Evolutionary conservation across 2,113 vertebrate species (phyloP), one percentile per base, ranked within the genome.

Genomic region (Gavialis gangeticus): DNA sequence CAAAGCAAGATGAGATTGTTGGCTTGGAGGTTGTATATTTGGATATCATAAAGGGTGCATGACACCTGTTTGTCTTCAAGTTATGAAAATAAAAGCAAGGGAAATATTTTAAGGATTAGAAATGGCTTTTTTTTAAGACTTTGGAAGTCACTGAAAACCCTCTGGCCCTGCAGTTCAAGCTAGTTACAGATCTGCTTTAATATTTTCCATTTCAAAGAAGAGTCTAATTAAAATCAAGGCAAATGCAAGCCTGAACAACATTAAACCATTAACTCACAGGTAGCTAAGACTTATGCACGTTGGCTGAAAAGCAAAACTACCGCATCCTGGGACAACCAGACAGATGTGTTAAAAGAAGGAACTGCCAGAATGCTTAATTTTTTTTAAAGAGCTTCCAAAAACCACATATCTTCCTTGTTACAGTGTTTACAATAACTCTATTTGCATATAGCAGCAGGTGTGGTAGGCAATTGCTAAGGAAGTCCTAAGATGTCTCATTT

Each of bases 51-150:
- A 97, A 97, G 95, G 90, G 95, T 92, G 95, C 90, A 88, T 88
- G 95, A 94, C 96, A 96, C 93, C 96, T 95, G 96, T 92, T 96
- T 97, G 94, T 96, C 96, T 96, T 97, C 91, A 94, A 97, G 92
- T 96, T 94, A 94, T 95, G 93, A 97, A 97, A 95, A 97, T 96
- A 96, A 97, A 46, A 97, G 94, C 95, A 96, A 94, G 73, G 91
- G 92, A 96, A 97, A 97, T 96, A 96, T 95, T 97, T 97, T 95
- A 95, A 92, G 90, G 93, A 96, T 97, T 96, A 95, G 89, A 97
- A 96, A 85, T 60, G 54, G 54, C n/a, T 90, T 84, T 89, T 89
- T 88, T 90, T 16, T 55, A 66, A 60, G 28, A 71, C 85, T 92
- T 73, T 60, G 63, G 87, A 46, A 69, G 76, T 89, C 95, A 85